These are phyloP conservation scores for Trogon melanurus DNA, from an alignment of 2,113 vertebrate genomes.

Conservation along the genomic window DNA sequence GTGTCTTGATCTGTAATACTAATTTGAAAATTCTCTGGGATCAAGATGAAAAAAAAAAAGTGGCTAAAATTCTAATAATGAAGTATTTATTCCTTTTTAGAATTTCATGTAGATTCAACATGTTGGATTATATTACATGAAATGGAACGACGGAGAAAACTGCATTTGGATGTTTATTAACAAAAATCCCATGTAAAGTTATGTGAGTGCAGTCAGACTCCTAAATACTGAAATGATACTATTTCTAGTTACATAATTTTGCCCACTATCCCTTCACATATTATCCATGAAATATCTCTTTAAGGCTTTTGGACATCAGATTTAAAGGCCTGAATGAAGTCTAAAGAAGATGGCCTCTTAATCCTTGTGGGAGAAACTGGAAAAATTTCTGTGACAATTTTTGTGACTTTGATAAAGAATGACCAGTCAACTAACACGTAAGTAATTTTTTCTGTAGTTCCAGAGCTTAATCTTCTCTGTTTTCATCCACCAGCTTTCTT, in stretches of 20 bases:
- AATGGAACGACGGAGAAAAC: not conserved
- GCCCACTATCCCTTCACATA: not conserved
- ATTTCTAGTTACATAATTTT: not conserved
- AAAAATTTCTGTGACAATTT: not conserved
- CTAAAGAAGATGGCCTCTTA: not conserved
- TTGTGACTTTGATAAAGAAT: not conserved
- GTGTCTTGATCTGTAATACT: not conserved
- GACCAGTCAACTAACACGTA: not conserved
- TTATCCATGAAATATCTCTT: not conserved
- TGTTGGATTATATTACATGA: not conserved
- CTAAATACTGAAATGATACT: not conserved
- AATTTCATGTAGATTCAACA: not conserved
- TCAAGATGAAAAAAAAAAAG: not conserved
- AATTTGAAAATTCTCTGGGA: not conserved
- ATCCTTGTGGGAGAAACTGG: not conserved
- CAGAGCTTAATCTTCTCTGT: not conserved
- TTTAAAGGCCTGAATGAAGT: not conserved
- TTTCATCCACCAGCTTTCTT: not conserved
- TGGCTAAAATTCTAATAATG: not conserved
- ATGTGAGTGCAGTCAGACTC: not conserved
- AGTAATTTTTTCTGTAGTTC: not conserved
- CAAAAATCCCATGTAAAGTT: not conserved
- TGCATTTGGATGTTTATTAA: not conserved
- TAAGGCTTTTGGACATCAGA: not conserved
- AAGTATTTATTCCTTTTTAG: not conserved